Evolutionary conservation across 2,797 vertebrate genomes (phyloP).

Genomic region (Melanotaenia maccullochi): DNA sequence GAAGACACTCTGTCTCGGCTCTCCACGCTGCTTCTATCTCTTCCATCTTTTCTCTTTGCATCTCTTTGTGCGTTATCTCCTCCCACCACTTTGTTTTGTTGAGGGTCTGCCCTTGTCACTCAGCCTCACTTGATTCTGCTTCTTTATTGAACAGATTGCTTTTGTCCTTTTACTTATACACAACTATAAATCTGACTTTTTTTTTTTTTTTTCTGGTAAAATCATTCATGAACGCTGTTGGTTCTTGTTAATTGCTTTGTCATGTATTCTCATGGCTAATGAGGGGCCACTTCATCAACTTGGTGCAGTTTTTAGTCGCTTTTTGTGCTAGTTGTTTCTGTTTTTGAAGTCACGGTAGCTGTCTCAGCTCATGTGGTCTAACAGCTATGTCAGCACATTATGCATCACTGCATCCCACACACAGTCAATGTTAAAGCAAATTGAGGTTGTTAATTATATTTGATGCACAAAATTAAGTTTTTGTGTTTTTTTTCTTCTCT

Average conservation of each 20-base stretch:
- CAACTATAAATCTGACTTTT: not conserved
- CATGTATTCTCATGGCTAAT: no score
- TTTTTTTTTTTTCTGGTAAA: not conserved
- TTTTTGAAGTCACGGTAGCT: not conserved
- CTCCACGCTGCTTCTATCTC: slow-evolving; percentile 36
- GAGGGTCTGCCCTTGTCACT: slow-evolving; percentile 8
- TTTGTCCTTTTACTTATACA: not conserved
- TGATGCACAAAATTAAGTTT: not conserved
- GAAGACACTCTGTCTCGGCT: slow-evolving; percentile 66
- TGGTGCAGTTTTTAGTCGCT: slow-evolving; percentile 5
- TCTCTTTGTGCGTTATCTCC: slow-evolving; percentile 58
- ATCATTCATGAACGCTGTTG: not conserved
- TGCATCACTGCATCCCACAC: not conserved
- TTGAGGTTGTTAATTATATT: not conserved
- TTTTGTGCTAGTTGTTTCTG: not conserved
- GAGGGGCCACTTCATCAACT: not conserved
- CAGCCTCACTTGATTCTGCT: slow-evolving; percentile 12
- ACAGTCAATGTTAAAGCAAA: not conserved
- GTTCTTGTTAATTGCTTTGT: not conserved
- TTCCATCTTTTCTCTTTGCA: slow-evolving; percentile 50
- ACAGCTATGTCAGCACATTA: slow-evolving; percentile 8
- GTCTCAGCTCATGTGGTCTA: not conserved
- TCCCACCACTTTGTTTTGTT: slow-evolving; percentile 57
- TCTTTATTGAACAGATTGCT: slow-evolving; percentile 5
- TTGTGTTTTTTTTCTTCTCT: no score